phyloP scores from a whole-genome alignment of 35 echinoderm and acorn worm species.

The Lytechinus variegatus region DNA sequence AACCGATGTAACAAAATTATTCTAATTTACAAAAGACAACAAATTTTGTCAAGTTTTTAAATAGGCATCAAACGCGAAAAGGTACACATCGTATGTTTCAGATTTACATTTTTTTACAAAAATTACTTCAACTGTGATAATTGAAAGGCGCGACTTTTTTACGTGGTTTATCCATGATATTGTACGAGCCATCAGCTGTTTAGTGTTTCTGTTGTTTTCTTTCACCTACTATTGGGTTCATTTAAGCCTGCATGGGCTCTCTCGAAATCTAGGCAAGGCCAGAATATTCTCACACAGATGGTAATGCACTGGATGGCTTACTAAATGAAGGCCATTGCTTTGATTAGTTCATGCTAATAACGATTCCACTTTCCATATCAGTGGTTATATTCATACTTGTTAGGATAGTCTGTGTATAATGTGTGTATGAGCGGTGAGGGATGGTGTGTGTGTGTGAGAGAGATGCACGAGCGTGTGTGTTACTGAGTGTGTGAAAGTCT shows the following conservation, averaged over 20 bases:
- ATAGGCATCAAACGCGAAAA: too few species aligned
- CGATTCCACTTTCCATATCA: background rate
- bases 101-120: too few species aligned
- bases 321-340: conserved; percentile 17
- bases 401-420: background rate
- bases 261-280: background rate
- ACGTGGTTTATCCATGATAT: too few species aligned
- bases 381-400: background rate
- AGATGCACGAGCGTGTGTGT: too few species aligned
- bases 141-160: too few species aligned
- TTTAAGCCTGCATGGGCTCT: background rate
- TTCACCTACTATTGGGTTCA: background rate
- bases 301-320: background rate
- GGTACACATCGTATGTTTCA: too few species aligned
- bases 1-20: too few species aligned
- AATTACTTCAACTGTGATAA: too few species aligned
- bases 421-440: background rate
- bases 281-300: background rate
- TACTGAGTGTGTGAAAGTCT: too few species aligned
- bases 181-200: background rate
- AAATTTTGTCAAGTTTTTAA: too few species aligned
- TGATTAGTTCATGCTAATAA: conserved; percentile 7
- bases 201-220: background rate
- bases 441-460: background rate
- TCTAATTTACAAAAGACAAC: too few species aligned